These are phyloP conservation scores for Dromiciops gliroides DNA, from an alignment of 2,113 vertebrate genomes.

Conservation along the genomic window DNA sequence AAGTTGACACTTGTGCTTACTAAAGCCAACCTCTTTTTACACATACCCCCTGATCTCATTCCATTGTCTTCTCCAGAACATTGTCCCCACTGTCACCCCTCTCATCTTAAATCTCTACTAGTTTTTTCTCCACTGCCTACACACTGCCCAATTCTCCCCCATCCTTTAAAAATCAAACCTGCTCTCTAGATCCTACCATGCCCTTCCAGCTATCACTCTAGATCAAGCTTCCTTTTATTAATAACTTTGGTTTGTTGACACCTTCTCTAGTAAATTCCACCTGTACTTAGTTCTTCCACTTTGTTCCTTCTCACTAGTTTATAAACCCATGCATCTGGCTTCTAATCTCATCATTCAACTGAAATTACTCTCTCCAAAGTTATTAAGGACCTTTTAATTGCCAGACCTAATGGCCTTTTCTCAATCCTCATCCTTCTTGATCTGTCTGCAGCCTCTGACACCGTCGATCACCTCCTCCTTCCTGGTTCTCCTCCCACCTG, in stretches of 20 bases:
- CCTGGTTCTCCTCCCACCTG: not conserved
- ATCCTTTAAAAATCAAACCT: not conserved
- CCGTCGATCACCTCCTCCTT: not conserved
- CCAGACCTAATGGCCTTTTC: not conserved
- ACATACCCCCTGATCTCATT: not conserved
- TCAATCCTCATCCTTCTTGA: not conserved
- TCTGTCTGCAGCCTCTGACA: not conserved
- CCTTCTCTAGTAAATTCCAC: not conserved
- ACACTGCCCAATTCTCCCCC: not conserved
- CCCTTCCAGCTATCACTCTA: not conserved
- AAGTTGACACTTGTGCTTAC: not conserved
- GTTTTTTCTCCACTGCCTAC: not conserved
- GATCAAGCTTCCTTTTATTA: not conserved
- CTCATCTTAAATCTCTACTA: not conserved
- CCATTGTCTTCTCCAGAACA: not conserved
- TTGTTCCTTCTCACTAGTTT: not conserved
- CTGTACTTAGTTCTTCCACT: not conserved
- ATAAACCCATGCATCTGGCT: not conserved
- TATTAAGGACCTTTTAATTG: not conserved
- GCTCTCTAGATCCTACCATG: not conserved
- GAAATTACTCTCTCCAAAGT: not conserved
- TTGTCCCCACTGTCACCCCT: not conserved
- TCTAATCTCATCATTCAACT: not conserved
- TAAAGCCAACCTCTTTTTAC: not conserved
- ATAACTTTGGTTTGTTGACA: not conserved